Evolutionary conservation across 1,140 invertebrate genomes (phyloP), one percentile per base, ranked within the genome.

Genomic region (Prorops nasuta): DNA sequence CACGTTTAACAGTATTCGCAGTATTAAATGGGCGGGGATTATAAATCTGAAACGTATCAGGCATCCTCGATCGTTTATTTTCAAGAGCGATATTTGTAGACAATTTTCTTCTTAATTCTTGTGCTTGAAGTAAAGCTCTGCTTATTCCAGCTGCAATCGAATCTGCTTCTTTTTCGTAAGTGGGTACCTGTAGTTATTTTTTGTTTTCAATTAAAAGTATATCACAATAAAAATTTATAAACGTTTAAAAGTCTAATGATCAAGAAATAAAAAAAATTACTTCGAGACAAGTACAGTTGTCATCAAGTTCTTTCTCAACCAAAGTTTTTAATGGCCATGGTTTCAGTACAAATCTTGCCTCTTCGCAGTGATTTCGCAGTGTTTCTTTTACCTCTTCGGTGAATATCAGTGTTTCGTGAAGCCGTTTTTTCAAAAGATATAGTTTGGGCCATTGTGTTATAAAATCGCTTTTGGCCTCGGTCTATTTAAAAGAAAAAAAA

Each of bases 291-390:
- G 40, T 67, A 40, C 73, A 76, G 47, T 24, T 38, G 49, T 42
- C 53, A 36, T 54, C 48, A 16, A 64, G 18, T 43, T 64, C 22
- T 43, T 48, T 65, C 9, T 56, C 49, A 14, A 62, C 34, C 2
- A 55, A n/a, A 3, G 42, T 60, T 55, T 71, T 61, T 19, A 64
- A 48, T 24, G 46, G 38, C 74, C 72, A 76, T 8, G 73, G 66
- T 36, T 65, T 63, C 20, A 78, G 54, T 41, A 60, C 64, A 45
- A 68, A 73, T 43, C 45, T 62, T 0, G 71, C 73, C 45, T 74
- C 67, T 12, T 73, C 64, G 24, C 71, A 74, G 42, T 77, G 52
- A 7, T 16, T 49, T 45, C 64, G 52, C 7, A 78, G 39, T 35
- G 58, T 38, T 44, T 43, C 40, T 44, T 69, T 75, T 3, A 63